Evolutionary conservation across 2,113 vertebrate genomes (phyloP).

Genomic region (Petroica traversi): DNA sequence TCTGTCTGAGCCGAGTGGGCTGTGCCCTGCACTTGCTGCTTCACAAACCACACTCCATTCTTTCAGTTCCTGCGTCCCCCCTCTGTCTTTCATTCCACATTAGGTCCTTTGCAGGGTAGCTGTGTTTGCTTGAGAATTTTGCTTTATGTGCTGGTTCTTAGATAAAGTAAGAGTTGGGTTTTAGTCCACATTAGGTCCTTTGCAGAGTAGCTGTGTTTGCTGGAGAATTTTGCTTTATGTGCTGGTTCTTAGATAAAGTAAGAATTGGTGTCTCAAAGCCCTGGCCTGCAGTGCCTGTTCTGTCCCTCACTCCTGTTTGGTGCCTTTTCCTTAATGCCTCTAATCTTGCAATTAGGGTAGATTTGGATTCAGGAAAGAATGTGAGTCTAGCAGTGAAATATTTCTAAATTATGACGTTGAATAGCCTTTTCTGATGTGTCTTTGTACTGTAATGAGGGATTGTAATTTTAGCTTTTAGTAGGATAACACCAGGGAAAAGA

Average conservation of each 20-base stretch:
- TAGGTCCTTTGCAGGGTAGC: neutral
- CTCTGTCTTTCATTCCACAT: neutral
- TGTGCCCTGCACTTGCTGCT: conserved; percentile 6
- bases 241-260: neutral
- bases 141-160: neutral
- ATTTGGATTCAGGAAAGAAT: neutral
- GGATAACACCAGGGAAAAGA: neutral
- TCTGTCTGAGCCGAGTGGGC: conserved; percentile 19
- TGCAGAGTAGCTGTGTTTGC: neutral
- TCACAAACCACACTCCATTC: neutral
- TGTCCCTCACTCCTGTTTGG: neutral
- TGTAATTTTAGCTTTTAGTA: neutral
- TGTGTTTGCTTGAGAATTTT: neutral
- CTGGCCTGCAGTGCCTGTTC: neutral
- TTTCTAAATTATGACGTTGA: neutral
- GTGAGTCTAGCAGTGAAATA: neutral
- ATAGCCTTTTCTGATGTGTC: neutral
- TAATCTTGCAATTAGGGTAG: neutral
- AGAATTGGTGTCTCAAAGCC: neutral
- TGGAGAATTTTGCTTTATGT: neutral
- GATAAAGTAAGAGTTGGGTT: neutral
- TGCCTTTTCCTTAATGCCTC: neutral
- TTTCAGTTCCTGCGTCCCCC: neutral
- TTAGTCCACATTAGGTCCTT: too few species aligned
- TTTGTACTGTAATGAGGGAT: neutral